These are phyloP conservation scores for Drosophila quadrilineata DNA, from an alignment of 1,140 invertebrate species.

Conservation along the genomic window DNA sequence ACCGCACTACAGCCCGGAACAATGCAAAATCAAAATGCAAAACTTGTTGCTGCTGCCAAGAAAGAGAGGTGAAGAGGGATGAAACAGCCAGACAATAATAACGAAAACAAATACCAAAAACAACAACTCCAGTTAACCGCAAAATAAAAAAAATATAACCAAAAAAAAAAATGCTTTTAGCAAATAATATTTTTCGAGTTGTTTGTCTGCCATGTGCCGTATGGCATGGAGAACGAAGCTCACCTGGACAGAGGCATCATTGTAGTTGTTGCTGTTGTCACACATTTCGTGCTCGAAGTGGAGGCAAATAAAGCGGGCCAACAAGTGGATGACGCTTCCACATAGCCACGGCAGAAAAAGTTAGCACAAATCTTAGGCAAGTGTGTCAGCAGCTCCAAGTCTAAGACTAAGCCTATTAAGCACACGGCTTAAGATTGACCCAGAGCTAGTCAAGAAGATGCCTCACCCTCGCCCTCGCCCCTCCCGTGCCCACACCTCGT, in stretches of 20 bases:
- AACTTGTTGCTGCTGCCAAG: conserved; percentile 65
- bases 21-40: conserved; percentile 65
- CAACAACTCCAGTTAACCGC: conserved; percentile 40
- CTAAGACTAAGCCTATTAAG: conserved; percentile 42
- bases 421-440: conserved; percentile 64
- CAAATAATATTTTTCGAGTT: conserved; percentile 39
- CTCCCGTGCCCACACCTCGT: too few relatives aligned
- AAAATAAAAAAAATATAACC: too few relatives aligned
- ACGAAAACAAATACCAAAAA: conserved; percentile 28
- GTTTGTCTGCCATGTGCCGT: conserved; percentile 53
- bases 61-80: conserved; percentile 47
- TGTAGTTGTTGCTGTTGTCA: conserved; percentile 37
- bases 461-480: conserved; percentile 15
- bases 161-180: conserved; percentile 55
- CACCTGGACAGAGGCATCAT: conserved; percentile 7
- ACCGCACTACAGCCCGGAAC: conserved; percentile 23
- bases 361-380: conserved; percentile 28
- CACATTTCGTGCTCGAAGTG: conserved; percentile 26
- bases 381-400: conserved; percentile 39
- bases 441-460: conserved; percentile 14
- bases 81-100: conserved; percentile 27
- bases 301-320: conserved; percentile 48
- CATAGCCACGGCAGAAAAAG: conserved; percentile 36
- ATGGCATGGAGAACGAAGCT: too few relatives aligned
- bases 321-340: conserved; percentile 25